phyloP scores from a whole-genome alignment of 2,797 vertebrate genomes.

The Sebastolobus altivelis region DNA sequence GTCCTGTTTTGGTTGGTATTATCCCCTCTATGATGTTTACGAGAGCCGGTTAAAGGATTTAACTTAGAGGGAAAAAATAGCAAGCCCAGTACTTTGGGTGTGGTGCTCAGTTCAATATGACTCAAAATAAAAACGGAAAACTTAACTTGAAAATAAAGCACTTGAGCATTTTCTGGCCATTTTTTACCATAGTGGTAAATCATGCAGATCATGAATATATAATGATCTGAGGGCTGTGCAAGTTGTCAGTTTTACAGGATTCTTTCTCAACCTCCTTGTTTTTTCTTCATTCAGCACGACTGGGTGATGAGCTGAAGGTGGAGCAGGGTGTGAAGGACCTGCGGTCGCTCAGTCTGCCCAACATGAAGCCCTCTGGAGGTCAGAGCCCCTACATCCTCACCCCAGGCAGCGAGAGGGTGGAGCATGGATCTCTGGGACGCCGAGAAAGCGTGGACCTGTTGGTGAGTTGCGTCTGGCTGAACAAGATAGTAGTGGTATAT shows the following conservation, averaged over 20 bases:
- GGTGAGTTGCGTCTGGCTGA: conserved; percentile 73
- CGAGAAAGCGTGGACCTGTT: conserved; percentile 78
- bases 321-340: conserved; percentile 90
- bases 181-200: background rate
- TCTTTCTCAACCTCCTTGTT: background rate
- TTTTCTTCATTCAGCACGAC: conserved; percentile 84
- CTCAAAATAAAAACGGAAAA: background rate
- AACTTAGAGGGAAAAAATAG: background rate
- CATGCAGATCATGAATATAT: background rate
- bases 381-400: conserved; percentile 82
- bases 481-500: accelerated
- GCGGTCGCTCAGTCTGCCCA: conserved; percentile 89
- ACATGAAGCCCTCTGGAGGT: conserved; percentile 83
- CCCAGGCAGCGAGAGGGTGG: conserved; percentile 73
- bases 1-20: background rate
- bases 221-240: background rate
- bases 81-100: background rate
- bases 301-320: conserved; percentile 92
- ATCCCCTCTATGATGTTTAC: background rate
- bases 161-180: background rate
- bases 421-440: conserved; percentile 81
- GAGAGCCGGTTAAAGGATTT: background rate
- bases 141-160: background rate
- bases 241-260: background rate
- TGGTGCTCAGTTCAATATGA: background rate